Conservation (phyloP, 2,113 vertebrate species). For the Rissa tridactyla region DNA sequence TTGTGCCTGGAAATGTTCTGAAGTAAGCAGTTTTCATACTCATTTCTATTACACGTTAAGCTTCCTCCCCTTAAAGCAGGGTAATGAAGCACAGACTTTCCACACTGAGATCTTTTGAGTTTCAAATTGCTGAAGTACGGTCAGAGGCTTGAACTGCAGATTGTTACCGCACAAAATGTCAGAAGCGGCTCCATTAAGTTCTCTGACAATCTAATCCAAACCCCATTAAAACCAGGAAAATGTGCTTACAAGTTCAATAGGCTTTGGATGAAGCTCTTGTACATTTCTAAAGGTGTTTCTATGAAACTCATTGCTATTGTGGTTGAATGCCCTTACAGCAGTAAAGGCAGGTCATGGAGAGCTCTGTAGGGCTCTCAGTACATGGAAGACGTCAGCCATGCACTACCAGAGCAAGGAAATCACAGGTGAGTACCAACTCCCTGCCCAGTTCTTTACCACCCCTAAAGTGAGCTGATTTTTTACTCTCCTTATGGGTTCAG, state of each 20-base stretch:
- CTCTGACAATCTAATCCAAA: not conserved
- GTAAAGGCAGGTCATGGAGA: not conserved
- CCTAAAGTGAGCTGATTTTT: not conserved
- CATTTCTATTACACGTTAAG: not conserved
- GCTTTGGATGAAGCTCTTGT: not conserved
- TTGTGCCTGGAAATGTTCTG: conserved; percentile 8
- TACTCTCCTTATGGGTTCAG: not conserved
- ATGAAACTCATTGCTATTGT: not conserved
- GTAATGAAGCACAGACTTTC: conserved; percentile 34
- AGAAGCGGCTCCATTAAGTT: not conserved
- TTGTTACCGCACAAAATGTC: not conserved
- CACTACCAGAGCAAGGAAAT: not conserved
- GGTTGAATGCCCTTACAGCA: not conserved
- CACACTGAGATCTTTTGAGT: not conserved
- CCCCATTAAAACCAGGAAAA: not conserved
- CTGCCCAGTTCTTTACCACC: not conserved
- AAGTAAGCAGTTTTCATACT: conserved; percentile 26
- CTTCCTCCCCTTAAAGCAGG: not conserved
- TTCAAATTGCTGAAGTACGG: not conserved
- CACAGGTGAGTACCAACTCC: not conserved
- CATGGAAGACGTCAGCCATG: not conserved
- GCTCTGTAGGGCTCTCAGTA: not conserved
- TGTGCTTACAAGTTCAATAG: not conserved
- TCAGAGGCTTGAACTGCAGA: not conserved
- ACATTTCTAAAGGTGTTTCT: not conserved